phyloP scores from a whole-genome alignment of 2,888 invertebrate species.

The Hirudinaria manillensis region DNA sequence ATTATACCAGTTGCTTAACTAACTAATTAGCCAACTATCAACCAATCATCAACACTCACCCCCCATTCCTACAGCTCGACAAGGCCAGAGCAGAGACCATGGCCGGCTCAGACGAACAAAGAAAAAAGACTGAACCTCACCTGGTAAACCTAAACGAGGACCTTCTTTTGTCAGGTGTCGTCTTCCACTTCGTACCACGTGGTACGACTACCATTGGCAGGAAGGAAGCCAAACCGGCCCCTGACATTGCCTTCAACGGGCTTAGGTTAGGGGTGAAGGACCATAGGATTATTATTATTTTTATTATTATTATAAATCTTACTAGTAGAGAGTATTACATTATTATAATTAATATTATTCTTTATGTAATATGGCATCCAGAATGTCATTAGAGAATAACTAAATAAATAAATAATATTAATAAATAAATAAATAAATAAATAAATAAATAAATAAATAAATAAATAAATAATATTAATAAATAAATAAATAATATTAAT shows the following conservation, averaged over 20 bases:
- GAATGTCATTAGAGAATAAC: no score
- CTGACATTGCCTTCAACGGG: slow-evolving; percentile 50
- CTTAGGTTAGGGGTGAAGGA: slow-evolving; percentile 44
- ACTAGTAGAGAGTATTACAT: neutral
- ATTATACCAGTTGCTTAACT: neutral
- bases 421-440: no score
- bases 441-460: no score
- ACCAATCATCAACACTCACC: neutral
- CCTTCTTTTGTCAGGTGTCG: slow-evolving; percentile 53
- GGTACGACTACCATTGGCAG: slow-evolving; percentile 49
- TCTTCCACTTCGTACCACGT: slow-evolving; percentile 47
- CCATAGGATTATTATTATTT: neutral
- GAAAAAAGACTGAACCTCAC: slow-evolving; percentile 45
- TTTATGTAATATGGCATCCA: no score
- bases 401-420: no score
- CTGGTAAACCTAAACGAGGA: slow-evolving; percentile 54
- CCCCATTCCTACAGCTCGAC: slow-evolving; percentile 26
- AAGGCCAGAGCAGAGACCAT: slow-evolving; percentile 25
- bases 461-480: no score
- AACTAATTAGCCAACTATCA: neutral
- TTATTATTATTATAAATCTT: neutral
- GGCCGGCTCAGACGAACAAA: slow-evolving; percentile 22
- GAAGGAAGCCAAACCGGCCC: slow-evolving; percentile 48
- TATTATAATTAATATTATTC: neutral
- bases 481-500: no score